A percentile compares a stretch with the other conserved stretches of the same genome.
These are phyloP conservation scores for Cephus pygmeus DNA, from an alignment of 2,888 invertebrate genomes.

Conservation along the genomic window DNA sequence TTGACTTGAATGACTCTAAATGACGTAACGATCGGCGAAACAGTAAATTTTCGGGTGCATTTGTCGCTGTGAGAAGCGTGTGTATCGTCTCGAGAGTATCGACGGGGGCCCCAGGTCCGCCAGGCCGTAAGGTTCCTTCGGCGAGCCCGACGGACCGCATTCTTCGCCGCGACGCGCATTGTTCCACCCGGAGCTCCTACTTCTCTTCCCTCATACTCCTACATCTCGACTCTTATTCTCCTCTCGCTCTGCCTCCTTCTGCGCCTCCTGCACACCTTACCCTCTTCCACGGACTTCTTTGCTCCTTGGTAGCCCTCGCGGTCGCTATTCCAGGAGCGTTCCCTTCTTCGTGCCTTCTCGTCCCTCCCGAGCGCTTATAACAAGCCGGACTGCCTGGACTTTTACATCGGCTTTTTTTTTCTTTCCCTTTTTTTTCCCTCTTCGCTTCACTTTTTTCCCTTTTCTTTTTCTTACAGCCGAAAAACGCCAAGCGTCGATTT, in stretches of 20 bases:
- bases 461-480: slow-evolving; percentile 38
- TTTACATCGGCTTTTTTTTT: slow-evolving; percentile 18
- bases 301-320: background rate
- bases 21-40: slow-evolving; percentile 47
- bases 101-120: background rate
- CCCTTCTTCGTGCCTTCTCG: background rate
- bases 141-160: slow-evolving; percentile 64
- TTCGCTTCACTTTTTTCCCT: slow-evolving; percentile 18
- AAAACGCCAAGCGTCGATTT: slow-evolving; percentile 60
- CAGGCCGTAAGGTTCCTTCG: slow-evolving; percentile 23
- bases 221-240: slow-evolving; percentile 23
- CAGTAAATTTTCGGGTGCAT: slow-evolving; percentile 57
- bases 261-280: slow-evolving; percentile 24
- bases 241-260: slow-evolving; percentile 6
- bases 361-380: slow-evolving; percentile 48
- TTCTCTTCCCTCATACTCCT: slow-evolving; percentile 29
- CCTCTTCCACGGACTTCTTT: background rate
- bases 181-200: slow-evolving; percentile 46
- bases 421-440: slow-evolving; percentile 34
- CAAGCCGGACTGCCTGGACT: slow-evolving; percentile 51
- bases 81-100: slow-evolving; percentile 4
- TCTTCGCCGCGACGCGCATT: slow-evolving; percentile 65
- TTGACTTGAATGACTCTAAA: background rate
- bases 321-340: background rate
- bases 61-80: slow-evolving; percentile 42